Conservation (phyloP, 1,140 invertebrate genomes). For the Macrobrachium nipponense region DNA sequence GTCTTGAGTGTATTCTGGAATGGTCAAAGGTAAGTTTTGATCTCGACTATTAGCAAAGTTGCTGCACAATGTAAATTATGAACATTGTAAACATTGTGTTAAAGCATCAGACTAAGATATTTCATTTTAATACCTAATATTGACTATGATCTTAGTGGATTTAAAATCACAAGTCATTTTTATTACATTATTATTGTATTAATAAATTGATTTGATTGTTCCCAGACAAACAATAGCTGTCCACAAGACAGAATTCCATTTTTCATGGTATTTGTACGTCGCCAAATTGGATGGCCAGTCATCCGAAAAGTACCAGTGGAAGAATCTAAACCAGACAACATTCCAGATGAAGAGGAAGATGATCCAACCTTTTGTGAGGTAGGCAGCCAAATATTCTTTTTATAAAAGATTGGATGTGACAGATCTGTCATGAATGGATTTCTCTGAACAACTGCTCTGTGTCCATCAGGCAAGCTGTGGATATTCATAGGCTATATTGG, state of each 20-base stretch:
- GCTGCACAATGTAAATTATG: too few relatives aligned
- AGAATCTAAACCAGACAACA: constrained; percentile 72
- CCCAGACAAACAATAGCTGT: constrained; percentile 91
- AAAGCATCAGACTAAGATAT: neutral
- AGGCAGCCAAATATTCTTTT: constrained; percentile 18
- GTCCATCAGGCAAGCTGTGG: too few relatives aligned
- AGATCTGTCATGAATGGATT: too few relatives aligned
- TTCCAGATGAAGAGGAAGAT: constrained; percentile 73
- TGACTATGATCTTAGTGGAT: too few relatives aligned
- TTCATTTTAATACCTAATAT: neutral
- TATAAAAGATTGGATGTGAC: too few relatives aligned
- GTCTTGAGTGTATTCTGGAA: constrained; percentile 83
- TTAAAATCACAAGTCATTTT: too few relatives aligned
- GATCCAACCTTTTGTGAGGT: constrained; percentile 83
- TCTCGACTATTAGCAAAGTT: neutral
- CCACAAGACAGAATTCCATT: constrained; percentile 91
- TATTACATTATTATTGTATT: neutral
- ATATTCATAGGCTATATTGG: too few relatives aligned
- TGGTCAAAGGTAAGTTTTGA: constrained; percentile 71
- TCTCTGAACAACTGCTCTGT: too few relatives aligned
- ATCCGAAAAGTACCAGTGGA: constrained; percentile 76
- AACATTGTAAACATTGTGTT: neutral
- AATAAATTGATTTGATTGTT: neutral
- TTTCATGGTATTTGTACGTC: constrained; percentile 81
- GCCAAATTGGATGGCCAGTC: constrained; percentile 77